Base-by-base conservation (phyloP, 1,140 invertebrate species). In the Lasaia peninsularis region DNA sequence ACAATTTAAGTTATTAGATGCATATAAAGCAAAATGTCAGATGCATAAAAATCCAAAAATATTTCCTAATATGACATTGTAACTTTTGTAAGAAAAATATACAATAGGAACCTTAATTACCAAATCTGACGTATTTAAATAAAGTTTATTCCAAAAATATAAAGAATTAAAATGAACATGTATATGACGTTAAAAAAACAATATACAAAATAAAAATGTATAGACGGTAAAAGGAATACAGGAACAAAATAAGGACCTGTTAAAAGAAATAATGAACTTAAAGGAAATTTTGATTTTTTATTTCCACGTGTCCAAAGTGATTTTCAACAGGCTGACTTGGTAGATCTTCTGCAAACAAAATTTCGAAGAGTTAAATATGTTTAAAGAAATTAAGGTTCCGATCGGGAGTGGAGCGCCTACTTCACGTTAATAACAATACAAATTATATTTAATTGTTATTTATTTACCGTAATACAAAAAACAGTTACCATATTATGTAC, bases 401-500 rank as follows among this genome's bases (percentile, higher is more conserved):
- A 88, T 87, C 84, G 84, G 86, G 86, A 86, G 62, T 86, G 84
- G 86, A 88, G 84, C 51, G 84, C 84, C 86, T 75, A 70, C 73
- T 66, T 75, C 63, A 75, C 66, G 60, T 78, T 71, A 88, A 85
- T 83, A 88, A 89, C 80, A 87, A 89, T 86, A 81, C 85, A 86
- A 75, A 73, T 76, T 78, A 82, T 86, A 83, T 88, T 86, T 83
- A 67, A 88, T 86, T 86, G 85, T 88, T n/a, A 88, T 89, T 89
- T 89, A 88, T 89, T 88, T 86, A 88, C 75, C 73, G 81, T 88
- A 89, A 82, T 90, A 90, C 86, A 89, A 89, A 89, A n/a, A 88
- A 88, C 86, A 89, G 80, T 84, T 87, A 86, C 77, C 75, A 86
- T 84, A 87, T 85, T 86, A 87, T 88, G 84, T 88, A 88, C 84